Evolutionary conservation across 2,113 vertebrate species (phyloP).

Genomic region (Oryzias javanicus): DNA sequence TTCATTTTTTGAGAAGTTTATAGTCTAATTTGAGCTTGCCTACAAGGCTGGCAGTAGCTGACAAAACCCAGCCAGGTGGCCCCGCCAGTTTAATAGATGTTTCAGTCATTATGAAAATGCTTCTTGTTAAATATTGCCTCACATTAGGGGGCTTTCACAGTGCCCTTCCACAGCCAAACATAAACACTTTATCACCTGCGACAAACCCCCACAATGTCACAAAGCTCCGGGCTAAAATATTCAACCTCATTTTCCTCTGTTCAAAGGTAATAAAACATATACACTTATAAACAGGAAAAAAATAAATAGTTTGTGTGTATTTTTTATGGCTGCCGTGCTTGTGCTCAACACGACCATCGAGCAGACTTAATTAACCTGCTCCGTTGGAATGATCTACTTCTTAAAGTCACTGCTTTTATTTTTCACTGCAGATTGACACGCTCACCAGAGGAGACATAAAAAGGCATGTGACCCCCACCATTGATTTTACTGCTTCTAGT

Average conservation of each 20-base stretch:
- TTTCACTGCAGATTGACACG: constrained; percentile 50
- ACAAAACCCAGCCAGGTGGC: constrained; percentile 51
- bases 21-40: constrained; percentile 36
- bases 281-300: background rate
- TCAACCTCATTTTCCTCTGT: constrained; percentile 1
- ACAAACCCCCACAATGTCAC: constrained; percentile 18
- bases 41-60: constrained; percentile 33
- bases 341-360: constrained; percentile 19
- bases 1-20: constrained; percentile 8
- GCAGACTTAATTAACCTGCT: constrained; percentile 47
- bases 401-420: constrained; percentile 47
- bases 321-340: constrained; percentile 6
- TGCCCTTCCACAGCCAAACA: constrained; percentile 23
- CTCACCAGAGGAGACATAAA: constrained; percentile 56
- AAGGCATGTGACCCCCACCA: constrained; percentile 31
- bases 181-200: constrained; percentile 23
- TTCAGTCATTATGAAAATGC: constrained; percentile 44
- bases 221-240: constrained; percentile 20
- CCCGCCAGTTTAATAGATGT: constrained; percentile 44
- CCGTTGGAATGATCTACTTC: constrained; percentile 68
- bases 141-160: constrained; percentile 41
- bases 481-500: constrained; percentile 29
- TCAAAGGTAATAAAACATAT: constrained; percentile 31
- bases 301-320: background rate
- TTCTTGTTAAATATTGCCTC: constrained; percentile 51